A percentile compares a stretch with the other conserved stretches of the same genome.
These are phyloP conservation scores for Clostera curtula DNA, from an alignment of 2,888 invertebrate species.

Conservation along the genomic window DNA sequence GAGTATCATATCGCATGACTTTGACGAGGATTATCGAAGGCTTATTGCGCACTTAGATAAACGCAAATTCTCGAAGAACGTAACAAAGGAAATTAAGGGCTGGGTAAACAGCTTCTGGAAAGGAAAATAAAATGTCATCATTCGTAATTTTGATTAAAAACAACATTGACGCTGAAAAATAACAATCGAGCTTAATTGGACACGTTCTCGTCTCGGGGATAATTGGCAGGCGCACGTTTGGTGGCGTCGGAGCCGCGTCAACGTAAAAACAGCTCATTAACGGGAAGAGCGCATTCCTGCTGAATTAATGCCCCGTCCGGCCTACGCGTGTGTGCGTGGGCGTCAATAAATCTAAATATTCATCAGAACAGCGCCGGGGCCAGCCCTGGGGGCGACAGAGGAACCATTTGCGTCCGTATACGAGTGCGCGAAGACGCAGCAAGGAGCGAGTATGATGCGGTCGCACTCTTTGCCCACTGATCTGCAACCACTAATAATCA, in stretches of 20 bases:
- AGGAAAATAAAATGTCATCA: constrained; percentile 15
- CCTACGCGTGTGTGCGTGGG: constrained; percentile 26
- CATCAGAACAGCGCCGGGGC: constrained; percentile 25
- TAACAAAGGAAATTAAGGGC: no score
- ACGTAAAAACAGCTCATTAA: constrained; percentile 40
- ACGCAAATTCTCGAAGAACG: no score
- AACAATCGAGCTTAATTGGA: constrained; percentile 25
- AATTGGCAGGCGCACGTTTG: constrained; percentile 19
- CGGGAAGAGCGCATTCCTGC: constrained; percentile 30
- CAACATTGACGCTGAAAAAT: constrained; percentile 10
- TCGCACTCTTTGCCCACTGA: no score
- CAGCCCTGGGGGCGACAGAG: no score
- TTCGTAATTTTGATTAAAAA: constrained; percentile 16
- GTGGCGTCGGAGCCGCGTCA: constrained; percentile 8
- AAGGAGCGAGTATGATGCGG: no score
- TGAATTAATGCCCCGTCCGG: constrained; percentile 26
- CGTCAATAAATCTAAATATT: constrained; percentile 52
- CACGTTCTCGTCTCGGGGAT: constrained; percentile 18
- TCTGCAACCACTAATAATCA: no score
- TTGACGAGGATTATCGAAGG: no score
- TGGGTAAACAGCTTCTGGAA: no score
- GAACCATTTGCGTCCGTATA: no score
- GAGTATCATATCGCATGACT: no score
- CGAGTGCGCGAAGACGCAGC: no score
- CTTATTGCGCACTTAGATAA: no score